Evolutionary conservation across 92 coral and sea anemone species (phyloP).

Genomic region (Zoanthus gigantus): DNA sequence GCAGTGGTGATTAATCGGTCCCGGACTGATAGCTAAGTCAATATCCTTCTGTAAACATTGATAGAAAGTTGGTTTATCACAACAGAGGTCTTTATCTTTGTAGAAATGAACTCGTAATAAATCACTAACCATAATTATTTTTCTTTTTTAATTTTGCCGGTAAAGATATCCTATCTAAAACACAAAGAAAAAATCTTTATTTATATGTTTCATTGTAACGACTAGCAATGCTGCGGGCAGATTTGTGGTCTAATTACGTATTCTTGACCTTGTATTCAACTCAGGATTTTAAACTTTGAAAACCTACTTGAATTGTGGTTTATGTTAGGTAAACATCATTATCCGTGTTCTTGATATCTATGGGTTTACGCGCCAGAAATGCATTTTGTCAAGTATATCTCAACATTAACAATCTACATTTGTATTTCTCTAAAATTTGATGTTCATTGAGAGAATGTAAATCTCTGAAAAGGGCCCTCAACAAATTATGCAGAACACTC

Average conservation of each 20-base stretch:
- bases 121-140: background rate
- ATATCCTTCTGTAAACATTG: constrained; percentile 43
- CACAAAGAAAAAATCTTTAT: background rate
- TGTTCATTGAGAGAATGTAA: constrained; percentile 43
- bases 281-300: background rate
- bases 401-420: background rate
- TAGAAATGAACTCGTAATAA: background rate
- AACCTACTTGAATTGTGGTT: constrained; percentile 5
- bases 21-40: constrained; percentile 23
- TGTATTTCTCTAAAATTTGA: constrained; percentile 47
- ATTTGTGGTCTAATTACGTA: constrained; percentile 17
- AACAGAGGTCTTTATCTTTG: constrained; percentile 18
- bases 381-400: background rate
- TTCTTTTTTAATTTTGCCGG: background rate
- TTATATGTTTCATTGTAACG: background rate
- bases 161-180: background rate
- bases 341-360: background rate
- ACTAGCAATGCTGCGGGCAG: constrained; percentile 1
- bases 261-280: constrained; percentile 30
- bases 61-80: background rate
- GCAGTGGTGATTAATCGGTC: background rate
- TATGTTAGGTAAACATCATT: background rate
- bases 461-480: constrained; percentile 36
- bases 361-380: background rate
- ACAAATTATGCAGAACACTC: constrained; percentile 20